Evolutionary conservation across 2,113 vertebrate genomes (phyloP), one percentile per base, ranked within the genome.

Genomic region (Setophaga kirtlandii): DNA sequence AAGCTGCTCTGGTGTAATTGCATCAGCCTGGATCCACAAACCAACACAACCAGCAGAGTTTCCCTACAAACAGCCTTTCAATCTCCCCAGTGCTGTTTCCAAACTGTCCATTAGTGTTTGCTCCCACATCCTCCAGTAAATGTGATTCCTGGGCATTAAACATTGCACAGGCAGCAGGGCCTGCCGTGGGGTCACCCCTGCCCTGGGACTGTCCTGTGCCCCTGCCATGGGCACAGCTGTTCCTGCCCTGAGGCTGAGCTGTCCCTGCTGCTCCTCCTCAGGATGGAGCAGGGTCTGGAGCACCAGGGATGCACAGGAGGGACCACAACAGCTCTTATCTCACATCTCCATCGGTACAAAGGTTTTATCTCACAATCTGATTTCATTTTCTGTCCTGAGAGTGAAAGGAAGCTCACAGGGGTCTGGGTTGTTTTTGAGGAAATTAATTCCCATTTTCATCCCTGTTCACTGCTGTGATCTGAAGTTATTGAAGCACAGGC

Each of bases 241-340:
- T 35, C 47, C 80, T 75, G 50, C 44, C 44, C 52, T 7, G 0
- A 2, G 4, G 0, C 12, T 5, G 21, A 10, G 27, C 33, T 17
- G 23, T 24, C 28, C 35, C 8, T 64, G 42, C 71, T 55, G 49
- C 18, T 6, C 8, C 35, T 8, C n/a, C 10, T 2, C 14, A 2
- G 0, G 0, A 0, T 4, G 52, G 33, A 35, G 69, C 64, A 9
- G 30, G 44, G 5, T 5, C 19, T 52, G 68, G 15, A 65, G 47
- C 23, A 25, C 31, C 53, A 15, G 35, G 55, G 37, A 9, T 14
- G 23, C 39, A 12, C 35, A 19, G 64, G 12, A 42, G 47, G 71
- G 39, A 6, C 27, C 69, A 58, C 21, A 50, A 10, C 17, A 12
- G 24, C 42, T 92, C 41, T 53, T 35, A 11, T 35, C 55, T 55